phyloP scores from a whole-genome alignment of 2,888 invertebrate genomes.

The Mimachlamys varia region DNA sequence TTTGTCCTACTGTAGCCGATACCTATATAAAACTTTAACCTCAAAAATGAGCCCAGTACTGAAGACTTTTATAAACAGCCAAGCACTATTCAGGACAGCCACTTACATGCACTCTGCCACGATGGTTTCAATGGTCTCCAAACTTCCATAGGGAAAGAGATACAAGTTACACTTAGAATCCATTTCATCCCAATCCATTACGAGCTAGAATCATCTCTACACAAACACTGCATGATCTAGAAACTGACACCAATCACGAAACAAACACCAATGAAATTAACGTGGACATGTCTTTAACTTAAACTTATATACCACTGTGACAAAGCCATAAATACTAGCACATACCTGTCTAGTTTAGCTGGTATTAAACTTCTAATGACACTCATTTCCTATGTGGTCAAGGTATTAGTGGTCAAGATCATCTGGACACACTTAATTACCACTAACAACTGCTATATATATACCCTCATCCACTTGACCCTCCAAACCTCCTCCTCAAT shows the following conservation, averaged over 20 bases:
- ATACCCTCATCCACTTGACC: too few relatives aligned
- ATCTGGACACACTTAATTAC: background rate
- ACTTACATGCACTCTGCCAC: background rate
- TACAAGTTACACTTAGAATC: background rate
- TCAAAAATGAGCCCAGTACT: too few relatives aligned
- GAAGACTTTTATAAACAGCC: too few relatives aligned
- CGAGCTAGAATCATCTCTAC: background rate
- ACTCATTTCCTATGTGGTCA: background rate
- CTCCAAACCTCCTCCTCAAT: too few relatives aligned
- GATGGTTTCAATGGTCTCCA: background rate
- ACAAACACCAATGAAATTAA: background rate
- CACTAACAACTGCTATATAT: background rate
- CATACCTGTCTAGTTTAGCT: background rate
- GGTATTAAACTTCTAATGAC: background rate
- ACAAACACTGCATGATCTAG: background rate
- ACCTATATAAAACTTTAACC: too few relatives aligned
- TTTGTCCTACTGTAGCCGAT: too few relatives aligned
- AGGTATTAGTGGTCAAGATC: background rate
- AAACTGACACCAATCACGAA: background rate
- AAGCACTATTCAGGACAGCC: too few relatives aligned
- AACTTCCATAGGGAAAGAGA: background rate
- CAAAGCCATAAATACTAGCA: background rate
- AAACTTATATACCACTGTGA: background rate
- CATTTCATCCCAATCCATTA: background rate
- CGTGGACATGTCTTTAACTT: background rate